Evolutionary conservation across 2,888 invertebrate genomes (phyloP).

Genomic region (Nephrotoma appendiculata): DNA sequence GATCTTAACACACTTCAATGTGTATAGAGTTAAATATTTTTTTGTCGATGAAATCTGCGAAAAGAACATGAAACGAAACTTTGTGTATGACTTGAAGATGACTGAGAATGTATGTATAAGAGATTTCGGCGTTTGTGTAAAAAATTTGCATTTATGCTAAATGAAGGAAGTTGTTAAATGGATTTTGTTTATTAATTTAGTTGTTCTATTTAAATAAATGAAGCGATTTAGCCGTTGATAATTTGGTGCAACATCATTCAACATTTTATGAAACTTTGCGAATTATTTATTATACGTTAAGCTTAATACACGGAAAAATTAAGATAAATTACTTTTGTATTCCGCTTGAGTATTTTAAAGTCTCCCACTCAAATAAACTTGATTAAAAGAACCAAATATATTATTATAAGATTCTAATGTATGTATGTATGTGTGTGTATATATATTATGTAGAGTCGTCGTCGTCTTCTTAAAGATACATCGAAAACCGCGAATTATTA

Average conservation of each 20-base stretch:
- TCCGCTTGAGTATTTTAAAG: background rate
- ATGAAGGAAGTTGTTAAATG: background rate
- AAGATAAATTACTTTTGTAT: background rate
- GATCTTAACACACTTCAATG: background rate
- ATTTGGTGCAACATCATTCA: background rate
- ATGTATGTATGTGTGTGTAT: background rate
- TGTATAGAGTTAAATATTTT: background rate
- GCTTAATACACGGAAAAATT: background rate
- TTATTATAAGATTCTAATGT: background rate
- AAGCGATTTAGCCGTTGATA: background rate
- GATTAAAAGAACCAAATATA: background rate
- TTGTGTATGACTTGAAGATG: background rate
- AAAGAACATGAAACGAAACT: background rate
- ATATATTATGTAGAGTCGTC: background rate
- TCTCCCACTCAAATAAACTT: background rate
- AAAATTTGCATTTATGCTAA: background rate
- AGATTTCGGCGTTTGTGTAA: background rate
- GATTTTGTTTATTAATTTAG: background rate
- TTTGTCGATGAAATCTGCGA: background rate
- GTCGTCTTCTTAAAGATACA: background rate
- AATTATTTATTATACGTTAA: background rate
- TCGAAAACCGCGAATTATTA: conserved; percentile 2
- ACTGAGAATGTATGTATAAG: background rate
- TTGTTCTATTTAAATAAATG: background rate
- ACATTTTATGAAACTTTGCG: background rate